phyloP scores from a whole-genome alignment of 2,113 vertebrate genomes.

The Protobothrops mucrosquamatus region DNA sequence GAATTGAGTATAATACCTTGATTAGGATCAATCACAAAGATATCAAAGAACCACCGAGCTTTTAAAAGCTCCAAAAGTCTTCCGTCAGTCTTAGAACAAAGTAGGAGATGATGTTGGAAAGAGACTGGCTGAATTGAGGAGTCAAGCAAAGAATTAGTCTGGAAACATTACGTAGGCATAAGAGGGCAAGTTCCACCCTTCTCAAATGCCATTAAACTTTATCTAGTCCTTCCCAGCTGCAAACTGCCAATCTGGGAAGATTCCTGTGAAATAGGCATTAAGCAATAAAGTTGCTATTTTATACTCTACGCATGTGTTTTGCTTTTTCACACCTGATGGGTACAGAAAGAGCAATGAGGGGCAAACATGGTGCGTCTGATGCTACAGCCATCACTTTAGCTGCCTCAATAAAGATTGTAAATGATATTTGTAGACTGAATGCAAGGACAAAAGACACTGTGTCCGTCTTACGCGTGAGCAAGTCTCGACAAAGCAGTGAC shows the following conservation, averaged over 20 bases:
- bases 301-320: too few species aligned
- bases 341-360: too few species aligned
- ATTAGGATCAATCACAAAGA: not conserved
- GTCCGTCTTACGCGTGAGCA: not conserved
- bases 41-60: not conserved
- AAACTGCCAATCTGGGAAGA: too few species aligned
- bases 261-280: too few species aligned
- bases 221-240: too few species aligned
- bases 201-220: too few species aligned
- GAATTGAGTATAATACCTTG: not conserved
- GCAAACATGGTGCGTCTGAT: not conserved
- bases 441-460: not conserved
- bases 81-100: not conserved
- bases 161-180: not conserved
- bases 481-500: not conserved
- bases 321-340: too few species aligned
- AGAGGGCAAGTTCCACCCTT: too few species aligned
- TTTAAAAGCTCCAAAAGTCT: not conserved
- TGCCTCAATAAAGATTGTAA: not conserved
- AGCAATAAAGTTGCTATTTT: too few species aligned
- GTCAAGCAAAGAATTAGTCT: not conserved
- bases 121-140: not conserved
- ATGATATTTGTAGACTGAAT: not conserved
- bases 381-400: not conserved
- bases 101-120: not conserved